Conservation (phyloP, 2,888 invertebrate species). For the Cyclophora albipunctata region DNA sequence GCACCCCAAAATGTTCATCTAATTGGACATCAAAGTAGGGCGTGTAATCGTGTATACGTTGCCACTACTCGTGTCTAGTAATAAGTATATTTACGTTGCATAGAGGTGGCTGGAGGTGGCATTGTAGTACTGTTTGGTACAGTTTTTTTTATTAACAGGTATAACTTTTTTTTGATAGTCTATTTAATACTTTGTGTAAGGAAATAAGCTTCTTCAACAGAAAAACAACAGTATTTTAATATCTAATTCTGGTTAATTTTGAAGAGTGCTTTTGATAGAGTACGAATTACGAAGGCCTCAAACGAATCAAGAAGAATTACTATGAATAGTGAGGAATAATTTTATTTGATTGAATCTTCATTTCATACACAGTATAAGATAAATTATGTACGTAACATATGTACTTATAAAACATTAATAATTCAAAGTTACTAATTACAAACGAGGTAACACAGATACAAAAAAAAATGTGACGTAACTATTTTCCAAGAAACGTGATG, state of each 20-base stretch:
- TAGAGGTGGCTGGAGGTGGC: conserved; percentile 33
- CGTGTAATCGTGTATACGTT: conserved; percentile 62
- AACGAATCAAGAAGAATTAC: neutral
- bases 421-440: too few relatives aligned
- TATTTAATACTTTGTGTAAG: neutral
- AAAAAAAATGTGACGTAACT: too few relatives aligned
- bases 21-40: conserved; percentile 73
- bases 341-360: too few relatives aligned
- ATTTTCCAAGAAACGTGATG: too few relatives aligned
- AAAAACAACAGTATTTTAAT: neutral
- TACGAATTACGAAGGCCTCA: neutral
- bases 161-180: too few relatives aligned
- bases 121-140: neutral
- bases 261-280: neutral
- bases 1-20: conserved; percentile 73
- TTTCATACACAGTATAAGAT: too few relatives aligned
- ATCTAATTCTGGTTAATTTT: neutral
- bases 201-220: too few relatives aligned
- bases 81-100: conserved; percentile 9
- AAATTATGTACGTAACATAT: too few relatives aligned
- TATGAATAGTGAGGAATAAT: too few relatives aligned
- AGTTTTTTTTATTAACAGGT: neutral
- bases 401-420: too few relatives aligned
- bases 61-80: conserved; percentile 39
- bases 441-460: too few relatives aligned